These are phyloP conservation scores for Dicaeum eximium DNA, from an alignment of 2,113 vertebrate species.

Conservation along the genomic window DNA sequence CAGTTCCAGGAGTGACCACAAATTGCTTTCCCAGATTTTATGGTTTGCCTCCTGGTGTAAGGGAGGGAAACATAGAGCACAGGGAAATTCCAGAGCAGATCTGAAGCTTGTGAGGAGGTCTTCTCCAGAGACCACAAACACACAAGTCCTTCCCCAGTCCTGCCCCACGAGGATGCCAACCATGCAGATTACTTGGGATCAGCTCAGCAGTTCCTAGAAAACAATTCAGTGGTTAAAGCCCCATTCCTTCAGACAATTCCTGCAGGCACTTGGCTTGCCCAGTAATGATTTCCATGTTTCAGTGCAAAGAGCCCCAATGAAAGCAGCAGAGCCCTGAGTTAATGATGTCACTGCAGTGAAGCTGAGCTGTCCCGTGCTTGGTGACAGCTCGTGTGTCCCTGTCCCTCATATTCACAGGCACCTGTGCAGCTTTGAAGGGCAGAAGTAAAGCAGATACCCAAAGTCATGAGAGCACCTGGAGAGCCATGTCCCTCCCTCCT, in stretches of 20 bases:
- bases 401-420: background rate
- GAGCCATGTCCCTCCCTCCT: background rate
- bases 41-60: background rate
- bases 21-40: background rate
- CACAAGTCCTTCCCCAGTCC: background rate
- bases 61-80: background rate
- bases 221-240: background rate
- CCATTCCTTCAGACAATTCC: background rate
- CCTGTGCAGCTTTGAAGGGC: background rate
- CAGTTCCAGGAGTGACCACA: background rate
- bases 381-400: background rate
- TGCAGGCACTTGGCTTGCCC: background rate
- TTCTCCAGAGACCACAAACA: background rate
- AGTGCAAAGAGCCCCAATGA: background rate
- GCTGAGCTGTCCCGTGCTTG: background rate
- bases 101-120: background rate
- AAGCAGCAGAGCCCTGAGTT: rapidly evolving
- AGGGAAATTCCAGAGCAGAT: background rate
- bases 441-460: background rate
- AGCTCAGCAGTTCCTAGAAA: slow-evolving; percentile 25
- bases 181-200: background rate
- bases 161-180: background rate
- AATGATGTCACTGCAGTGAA: rapidly evolving
- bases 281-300: background rate
- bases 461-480: background rate